These are phyloP conservation scores for Saturnia pavonia DNA, from an alignment of 2,888 invertebrate genomes.

Conservation along the genomic window DNA sequence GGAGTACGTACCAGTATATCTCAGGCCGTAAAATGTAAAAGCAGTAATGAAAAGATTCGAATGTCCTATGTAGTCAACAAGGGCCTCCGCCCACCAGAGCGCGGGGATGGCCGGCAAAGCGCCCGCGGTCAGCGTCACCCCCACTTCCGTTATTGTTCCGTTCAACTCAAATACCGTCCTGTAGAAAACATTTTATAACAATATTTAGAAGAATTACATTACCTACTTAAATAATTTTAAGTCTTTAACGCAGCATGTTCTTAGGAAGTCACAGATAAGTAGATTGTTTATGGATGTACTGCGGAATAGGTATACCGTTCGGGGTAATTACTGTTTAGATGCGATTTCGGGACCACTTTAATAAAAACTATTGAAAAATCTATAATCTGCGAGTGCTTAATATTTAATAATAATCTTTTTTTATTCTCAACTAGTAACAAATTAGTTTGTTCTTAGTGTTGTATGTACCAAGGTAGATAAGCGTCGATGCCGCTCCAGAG, in stretches of 20 bases:
- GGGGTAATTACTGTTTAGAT: neutral
- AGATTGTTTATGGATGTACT: neutral
- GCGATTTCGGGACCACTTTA: neutral
- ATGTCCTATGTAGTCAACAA: constrained; percentile 92
- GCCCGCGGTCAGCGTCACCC: constrained; percentile 85
- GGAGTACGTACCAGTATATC: constrained; percentile 83
- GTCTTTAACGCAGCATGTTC: neutral
- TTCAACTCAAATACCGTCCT: constrained; percentile 84
- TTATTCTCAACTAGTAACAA: too few relatives aligned
- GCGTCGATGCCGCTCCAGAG: constrained; percentile 92
- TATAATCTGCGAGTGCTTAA: neutral
- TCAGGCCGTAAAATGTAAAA: constrained; percentile 90
- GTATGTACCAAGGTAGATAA: constrained; percentile 88
- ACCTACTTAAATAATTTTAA: neutral
- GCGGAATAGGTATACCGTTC: too few relatives aligned
- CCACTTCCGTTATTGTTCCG: constrained; percentile 80
- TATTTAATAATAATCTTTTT: neutral
- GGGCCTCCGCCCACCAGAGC: constrained; percentile 89
- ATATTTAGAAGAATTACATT: neutral
- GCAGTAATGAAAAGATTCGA: constrained; percentile 91
- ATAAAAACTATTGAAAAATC: neutral
- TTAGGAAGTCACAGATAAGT: neutral
- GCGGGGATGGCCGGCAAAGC: constrained; percentile 87
- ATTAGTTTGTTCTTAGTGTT: too few relatives aligned
- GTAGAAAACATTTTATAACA: constrained; percentile 21